Evolutionary conservation across 1,140 invertebrate genomes (phyloP).

Genomic region (Zaprionus africanus): DNA sequence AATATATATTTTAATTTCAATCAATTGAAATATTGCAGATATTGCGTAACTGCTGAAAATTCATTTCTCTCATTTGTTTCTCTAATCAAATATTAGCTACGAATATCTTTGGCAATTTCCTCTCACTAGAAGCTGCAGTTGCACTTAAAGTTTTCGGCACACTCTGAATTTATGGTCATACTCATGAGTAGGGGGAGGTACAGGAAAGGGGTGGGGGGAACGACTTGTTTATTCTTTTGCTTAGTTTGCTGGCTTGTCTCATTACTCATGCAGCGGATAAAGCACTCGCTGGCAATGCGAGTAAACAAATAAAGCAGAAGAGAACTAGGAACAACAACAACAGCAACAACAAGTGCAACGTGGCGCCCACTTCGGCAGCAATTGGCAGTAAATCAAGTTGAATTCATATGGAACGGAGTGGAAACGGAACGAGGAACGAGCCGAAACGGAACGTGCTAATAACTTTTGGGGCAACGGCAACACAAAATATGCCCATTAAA

Average conservation of each 20-base stretch:
- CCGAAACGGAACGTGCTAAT: slow-evolving; percentile 56
- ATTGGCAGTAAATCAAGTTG: slow-evolving; percentile 66
- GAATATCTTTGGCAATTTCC: not conserved
- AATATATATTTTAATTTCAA: not conserved
- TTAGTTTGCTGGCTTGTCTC: slow-evolving; percentile 1
- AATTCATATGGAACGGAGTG: slow-evolving; percentile 49
- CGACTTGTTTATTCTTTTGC: not conserved
- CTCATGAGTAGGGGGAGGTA: not conserved
- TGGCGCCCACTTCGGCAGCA: slow-evolving; percentile 26
- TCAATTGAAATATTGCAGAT: not conserved
- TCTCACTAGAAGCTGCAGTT: not conserved
- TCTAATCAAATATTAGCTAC: not conserved
- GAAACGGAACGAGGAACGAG: not conserved
- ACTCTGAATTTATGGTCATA: not conserved
- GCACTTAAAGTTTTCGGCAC: slow-evolving; percentile 14
- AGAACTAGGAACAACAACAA: not conserved
- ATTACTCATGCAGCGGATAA: slow-evolving; percentile 42
- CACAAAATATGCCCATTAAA: slow-evolving; percentile 33
- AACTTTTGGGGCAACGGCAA: slow-evolving; percentile 65
- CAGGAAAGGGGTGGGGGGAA: not conserved
- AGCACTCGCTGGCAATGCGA: slow-evolving; percentile 21
- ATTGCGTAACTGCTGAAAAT: not conserved
- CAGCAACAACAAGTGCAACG: slow-evolving; percentile 9
- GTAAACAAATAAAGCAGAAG: slow-evolving; percentile 36
- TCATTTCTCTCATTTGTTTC: not conserved